Percentiles rank a stretch among this genome's conserved stretches.
phyloP scores from a whole-genome alignment of 2,113 vertebrate species.

The Lucifuga dentata region DNA sequence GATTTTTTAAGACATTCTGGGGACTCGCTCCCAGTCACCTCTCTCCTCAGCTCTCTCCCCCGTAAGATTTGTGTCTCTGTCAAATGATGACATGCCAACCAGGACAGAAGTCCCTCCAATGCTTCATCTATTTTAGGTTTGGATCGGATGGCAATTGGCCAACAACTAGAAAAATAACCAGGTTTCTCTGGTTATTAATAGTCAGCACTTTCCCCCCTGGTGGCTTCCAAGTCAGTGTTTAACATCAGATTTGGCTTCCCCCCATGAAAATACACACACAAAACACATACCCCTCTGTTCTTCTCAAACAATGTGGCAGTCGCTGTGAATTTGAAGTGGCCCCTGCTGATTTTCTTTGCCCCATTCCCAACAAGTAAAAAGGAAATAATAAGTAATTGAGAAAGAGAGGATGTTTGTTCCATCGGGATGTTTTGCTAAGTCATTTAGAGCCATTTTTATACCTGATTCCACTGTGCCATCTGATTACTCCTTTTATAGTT shows the following conservation, averaged over 20 bases:
- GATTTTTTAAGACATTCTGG: slow-evolving; percentile 63
- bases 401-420: slow-evolving; percentile 81
- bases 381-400: slow-evolving; percentile 78
- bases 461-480: slow-evolving; percentile 57
- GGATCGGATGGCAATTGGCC: slow-evolving; percentile 58
- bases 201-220: slow-evolving; percentile 53
- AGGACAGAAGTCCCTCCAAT: slow-evolving; percentile 80
- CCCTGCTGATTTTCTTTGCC: slow-evolving; percentile 54
- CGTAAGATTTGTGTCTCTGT: slow-evolving; percentile 24
- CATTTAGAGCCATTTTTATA: slow-evolving; percentile 69
- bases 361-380: slow-evolving; percentile 63
- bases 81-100: slow-evolving; percentile 76
- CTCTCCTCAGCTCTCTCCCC: slow-evolving; percentile 38
- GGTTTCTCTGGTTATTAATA: slow-evolving; percentile 79
- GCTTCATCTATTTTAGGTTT: slow-evolving; percentile 80
- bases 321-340: slow-evolving; percentile 72
- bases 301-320: slow-evolving; percentile 68
- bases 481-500: slow-evolving; percentile 57
- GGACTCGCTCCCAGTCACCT: slow-evolving; percentile 48
- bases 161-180: slow-evolving; percentile 66
- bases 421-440: slow-evolving; percentile 70
- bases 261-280: slow-evolving; percentile 17
- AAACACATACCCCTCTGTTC: slow-evolving; percentile 21
- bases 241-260: slow-evolving; percentile 36
- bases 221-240: slow-evolving; percentile 51